A percentile compares a stretch with the other conserved stretches of the same genome.
Conservation (phyloP, 2,888 invertebrate genomes). For the Spodoptera exigua region DNA sequence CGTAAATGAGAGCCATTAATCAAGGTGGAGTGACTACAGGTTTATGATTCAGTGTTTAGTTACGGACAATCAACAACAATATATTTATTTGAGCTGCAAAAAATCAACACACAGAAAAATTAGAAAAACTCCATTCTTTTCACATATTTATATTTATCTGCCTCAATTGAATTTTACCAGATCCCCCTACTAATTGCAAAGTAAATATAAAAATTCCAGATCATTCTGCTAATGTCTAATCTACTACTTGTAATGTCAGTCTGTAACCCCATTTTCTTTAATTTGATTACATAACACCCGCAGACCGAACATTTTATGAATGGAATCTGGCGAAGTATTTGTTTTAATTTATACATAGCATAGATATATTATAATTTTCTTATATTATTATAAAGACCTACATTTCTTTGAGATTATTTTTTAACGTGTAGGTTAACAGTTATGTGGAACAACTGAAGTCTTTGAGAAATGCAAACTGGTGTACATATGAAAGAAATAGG, state of each 20-base stretch:
- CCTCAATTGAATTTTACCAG: conserved; percentile 14
- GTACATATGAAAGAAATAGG: conserved; percentile 63
- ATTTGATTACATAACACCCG: conserved; percentile 77
- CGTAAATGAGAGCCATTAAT: conserved; percentile 36
- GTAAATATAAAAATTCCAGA: conserved; percentile 63
- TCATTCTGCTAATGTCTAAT: conserved; percentile 63
- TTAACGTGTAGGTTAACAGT: conserved; percentile 63
- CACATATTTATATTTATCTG: conserved; percentile 9
- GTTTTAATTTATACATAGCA: conserved; percentile 71
- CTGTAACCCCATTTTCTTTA: conserved; percentile 75
- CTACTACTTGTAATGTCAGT: conserved; percentile 63
- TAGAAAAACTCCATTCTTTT: conserved; percentile 1
- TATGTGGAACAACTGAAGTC: conserved; percentile 64
- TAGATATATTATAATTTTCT: conserved; percentile 59
- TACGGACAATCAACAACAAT: conserved; percentile 12
- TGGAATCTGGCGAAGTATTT: conserved; percentile 72
- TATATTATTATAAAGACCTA: conserved; percentile 78
- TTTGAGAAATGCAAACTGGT: conserved; percentile 63
- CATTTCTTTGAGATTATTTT: conserved; percentile 73
- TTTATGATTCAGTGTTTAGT: conserved; percentile 24
- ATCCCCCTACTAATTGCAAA: conserved; percentile 53
- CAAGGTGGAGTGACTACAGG: conserved; percentile 32
- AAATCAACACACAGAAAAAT: conserved; percentile 3
- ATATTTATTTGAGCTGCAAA: conserved; percentile 16
- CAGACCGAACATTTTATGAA: conserved; percentile 77